These are phyloP conservation scores for Acrossocheilus fasciatus DNA, from an alignment of 2,797 vertebrate genomes.

Conservation along the genomic window DNA sequence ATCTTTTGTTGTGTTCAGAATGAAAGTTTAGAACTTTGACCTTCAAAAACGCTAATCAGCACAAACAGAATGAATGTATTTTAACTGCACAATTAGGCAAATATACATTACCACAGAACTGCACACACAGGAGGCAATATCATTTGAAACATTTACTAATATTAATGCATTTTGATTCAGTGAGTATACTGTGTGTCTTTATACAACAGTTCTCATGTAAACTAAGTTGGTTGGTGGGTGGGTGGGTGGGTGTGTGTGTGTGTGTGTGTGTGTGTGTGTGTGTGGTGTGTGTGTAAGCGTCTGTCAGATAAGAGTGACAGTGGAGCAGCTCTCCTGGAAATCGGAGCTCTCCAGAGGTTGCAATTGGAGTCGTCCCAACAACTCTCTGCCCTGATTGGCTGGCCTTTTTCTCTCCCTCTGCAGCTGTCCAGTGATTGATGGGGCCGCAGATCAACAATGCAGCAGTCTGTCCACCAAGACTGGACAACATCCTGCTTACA, in stretches of 20 bases:
- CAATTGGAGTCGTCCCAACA: constrained; percentile 32
- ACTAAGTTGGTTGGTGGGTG: constrained; percentile 19
- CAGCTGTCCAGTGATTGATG: constrained; percentile 62
- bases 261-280: not conserved
- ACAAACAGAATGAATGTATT: not conserved
- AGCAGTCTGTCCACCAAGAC: constrained; percentile 51
- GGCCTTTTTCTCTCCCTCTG: constrained; percentile 43
- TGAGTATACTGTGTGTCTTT: not conserved
- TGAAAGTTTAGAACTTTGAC: not conserved
- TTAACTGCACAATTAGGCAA: not conserved
- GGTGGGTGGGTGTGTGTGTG: too few species aligned
- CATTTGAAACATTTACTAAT: not conserved
- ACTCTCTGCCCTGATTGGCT: constrained; percentile 44
- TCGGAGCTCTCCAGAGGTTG: constrained; percentile 38
- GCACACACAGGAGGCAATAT: not conserved
- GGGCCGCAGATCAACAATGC: constrained; percentile 53
- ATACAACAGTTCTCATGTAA: not conserved
- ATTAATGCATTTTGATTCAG: not conserved
- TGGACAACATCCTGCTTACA: constrained; percentile 32
- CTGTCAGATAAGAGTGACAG: constrained; percentile 72
- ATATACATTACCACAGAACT: not conserved
- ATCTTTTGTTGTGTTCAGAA: not conserved
- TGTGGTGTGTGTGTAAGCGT: constrained; percentile 45
- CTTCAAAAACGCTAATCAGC: not conserved
- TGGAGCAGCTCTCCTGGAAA: constrained; percentile 58